These are phyloP conservation scores for Lepisosteus osseus DNA, from an alignment of 2,113 vertebrate genomes.

Conservation along the genomic window DNA sequence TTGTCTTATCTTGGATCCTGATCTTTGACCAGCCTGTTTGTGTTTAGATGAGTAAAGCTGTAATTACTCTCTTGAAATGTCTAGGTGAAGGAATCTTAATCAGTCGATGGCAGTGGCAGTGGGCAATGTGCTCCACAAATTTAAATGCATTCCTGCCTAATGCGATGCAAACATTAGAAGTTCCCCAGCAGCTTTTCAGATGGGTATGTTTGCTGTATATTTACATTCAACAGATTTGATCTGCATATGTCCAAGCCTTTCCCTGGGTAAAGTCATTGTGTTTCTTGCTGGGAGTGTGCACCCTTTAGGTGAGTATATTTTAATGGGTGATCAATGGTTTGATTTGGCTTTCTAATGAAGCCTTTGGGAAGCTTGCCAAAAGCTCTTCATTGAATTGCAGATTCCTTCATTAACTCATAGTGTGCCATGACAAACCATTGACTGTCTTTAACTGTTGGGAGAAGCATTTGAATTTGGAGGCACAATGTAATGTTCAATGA, in stretches of 20 bases:
- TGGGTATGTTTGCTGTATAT: not conserved
- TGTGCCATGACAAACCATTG: slow-evolving; percentile 7
- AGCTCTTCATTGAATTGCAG: slow-evolving; percentile 27
- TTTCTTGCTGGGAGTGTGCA: slow-evolving; percentile 31
- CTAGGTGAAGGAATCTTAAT: not conserved
- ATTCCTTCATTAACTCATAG: slow-evolving; percentile 21
- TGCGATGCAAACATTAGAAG: not conserved
- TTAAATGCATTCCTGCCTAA: slow-evolving; percentile 1
- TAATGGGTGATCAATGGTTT: slow-evolving; percentile 19
- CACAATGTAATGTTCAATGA: no score
- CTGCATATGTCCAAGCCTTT: not conserved
- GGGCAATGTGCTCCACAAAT: not conserved
- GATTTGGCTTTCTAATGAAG: slow-evolving; percentile 21
- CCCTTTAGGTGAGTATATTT: slow-evolving; percentile 26
- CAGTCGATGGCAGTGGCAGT: not conserved
- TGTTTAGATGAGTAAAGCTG: not conserved
- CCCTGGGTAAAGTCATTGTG: slow-evolving; percentile 29
- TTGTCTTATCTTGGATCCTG: no score
- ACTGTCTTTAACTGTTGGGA: no score
- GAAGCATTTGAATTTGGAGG: no score
- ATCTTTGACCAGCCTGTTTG: not conserved
- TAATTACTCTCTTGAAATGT: not conserved
- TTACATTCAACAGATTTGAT: no score
- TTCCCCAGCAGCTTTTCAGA: not conserved
- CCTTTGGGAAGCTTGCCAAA: slow-evolving; percentile 20